phyloP scores from a whole-genome alignment of 2,888 invertebrate species.

The Nowickia ferox region DNA sequence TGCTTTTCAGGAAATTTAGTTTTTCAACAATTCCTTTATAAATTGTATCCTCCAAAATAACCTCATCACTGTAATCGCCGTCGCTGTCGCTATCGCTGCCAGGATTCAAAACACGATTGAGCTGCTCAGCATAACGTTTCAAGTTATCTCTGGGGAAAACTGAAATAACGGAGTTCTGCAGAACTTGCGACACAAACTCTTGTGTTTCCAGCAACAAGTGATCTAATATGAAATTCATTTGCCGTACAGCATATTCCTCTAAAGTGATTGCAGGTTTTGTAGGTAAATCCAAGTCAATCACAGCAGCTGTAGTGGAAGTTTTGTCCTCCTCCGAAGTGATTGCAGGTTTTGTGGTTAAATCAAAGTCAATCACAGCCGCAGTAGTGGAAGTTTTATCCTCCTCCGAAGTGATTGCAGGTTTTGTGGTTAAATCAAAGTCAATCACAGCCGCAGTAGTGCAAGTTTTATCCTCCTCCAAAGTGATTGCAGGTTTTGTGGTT shows the following conservation, averaged over 20 bases:
- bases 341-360: too few species aligned
- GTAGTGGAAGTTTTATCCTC: too few species aligned
- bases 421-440: too few species aligned
- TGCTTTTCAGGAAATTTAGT: constrained; percentile 55
- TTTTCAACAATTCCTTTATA: constrained; percentile 36
- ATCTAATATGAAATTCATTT: constrained; percentile 67
- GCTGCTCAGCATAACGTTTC: constrained; percentile 61
- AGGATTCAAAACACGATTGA: constrained; percentile 26
- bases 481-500: too few species aligned
- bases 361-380: too few species aligned
- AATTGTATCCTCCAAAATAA: neutral
- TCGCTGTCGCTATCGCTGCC: neutral
- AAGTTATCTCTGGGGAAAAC: constrained; percentile 37
- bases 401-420: too few species aligned
- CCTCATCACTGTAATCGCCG: constrained; percentile 37
- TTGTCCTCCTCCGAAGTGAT: too few species aligned
- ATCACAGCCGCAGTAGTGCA: neutral
- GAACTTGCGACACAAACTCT: constrained; percentile 54
- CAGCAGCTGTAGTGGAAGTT: too few species aligned
- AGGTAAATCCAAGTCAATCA: neutral
- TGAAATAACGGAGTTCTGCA: constrained; percentile 43
- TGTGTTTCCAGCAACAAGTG: constrained; percentile 56
- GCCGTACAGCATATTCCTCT: constrained; percentile 60
- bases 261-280: constrained; percentile 2
- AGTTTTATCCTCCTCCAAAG: neutral